These are phyloP conservation scores for Gerosis bhagava DNA, from an alignment of 2,888 invertebrate species.

Conservation along the genomic window DNA sequence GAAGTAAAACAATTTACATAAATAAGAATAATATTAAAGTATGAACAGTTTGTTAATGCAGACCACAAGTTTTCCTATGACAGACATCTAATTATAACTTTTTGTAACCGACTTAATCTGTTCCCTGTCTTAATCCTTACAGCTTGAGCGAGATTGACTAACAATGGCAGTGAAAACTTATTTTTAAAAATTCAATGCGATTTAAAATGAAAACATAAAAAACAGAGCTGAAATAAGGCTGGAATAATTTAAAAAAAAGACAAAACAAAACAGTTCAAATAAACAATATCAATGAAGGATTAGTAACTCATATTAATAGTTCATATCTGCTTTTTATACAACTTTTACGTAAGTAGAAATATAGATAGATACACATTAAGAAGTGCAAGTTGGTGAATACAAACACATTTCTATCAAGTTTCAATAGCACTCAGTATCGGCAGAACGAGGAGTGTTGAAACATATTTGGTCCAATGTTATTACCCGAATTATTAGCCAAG, in stretches of 20 bases:
- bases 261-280: too few species aligned
- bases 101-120: conserved; percentile 26
- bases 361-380: too few species aligned
- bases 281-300: too few species aligned
- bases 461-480: conserved; percentile 41
- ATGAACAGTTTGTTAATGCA: conserved; percentile 23
- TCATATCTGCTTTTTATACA: too few species aligned
- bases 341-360: conserved; percentile 17
- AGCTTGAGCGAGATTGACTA: conserved; percentile 25
- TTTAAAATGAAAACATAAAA: too few species aligned
- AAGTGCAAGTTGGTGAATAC: conserved; percentile 18
- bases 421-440: conserved; percentile 17
- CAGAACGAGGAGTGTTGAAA: conserved; percentile 23
- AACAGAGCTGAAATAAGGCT: too few species aligned
- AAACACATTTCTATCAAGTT: conserved; percentile 19
- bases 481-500: conserved; percentile 63
- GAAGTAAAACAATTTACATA: conserved; percentile 25
- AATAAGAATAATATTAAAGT: conserved; percentile 23
- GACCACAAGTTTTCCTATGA: conserved; percentile 25
- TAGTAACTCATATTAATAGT: too few species aligned
- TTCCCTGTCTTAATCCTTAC: conserved; percentile 24
- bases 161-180: conserved; percentile 23
- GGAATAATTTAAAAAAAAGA: too few species aligned
- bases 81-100: conserved; percentile 27
- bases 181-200: conserved; percentile 19